Evolutionary conservation across 92 coral and sea anemone species (phyloP).

Genomic region (Anthopleura xanthogrammica): DNA sequence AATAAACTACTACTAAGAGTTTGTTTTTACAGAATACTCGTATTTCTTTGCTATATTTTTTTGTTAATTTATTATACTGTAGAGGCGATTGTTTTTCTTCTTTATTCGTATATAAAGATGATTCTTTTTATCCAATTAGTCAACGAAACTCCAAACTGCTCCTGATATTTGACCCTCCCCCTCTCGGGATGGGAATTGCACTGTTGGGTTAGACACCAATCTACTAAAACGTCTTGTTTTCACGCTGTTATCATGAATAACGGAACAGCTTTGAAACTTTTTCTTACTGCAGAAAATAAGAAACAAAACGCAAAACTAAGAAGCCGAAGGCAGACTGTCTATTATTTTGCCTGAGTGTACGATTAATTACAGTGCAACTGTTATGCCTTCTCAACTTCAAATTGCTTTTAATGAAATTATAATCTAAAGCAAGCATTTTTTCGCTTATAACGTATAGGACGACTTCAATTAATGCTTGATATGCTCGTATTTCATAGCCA

Average conservation of each 20-base stretch:
- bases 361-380: neutral
- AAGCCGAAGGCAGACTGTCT: neutral
- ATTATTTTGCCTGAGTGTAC: neutral
- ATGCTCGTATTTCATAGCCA: neutral
- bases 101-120: neutral
- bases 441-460: neutral
- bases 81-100: neutral
- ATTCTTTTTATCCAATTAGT: neutral
- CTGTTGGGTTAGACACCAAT: neutral
- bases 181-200: neutral
- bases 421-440: neutral
- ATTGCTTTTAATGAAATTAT: neutral
- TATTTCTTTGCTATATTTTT: neutral
- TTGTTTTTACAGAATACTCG: neutral
- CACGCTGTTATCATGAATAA: conserved; percentile 2
- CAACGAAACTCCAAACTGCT: neutral
- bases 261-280: neutral
- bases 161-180: neutral
- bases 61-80: neutral
- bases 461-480: neutral
- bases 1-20: neutral
- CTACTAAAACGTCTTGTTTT: neutral
- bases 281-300: neutral
- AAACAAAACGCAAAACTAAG: neutral
- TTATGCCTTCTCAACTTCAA: neutral